phyloP scores from a whole-genome alignment of 2,888 invertebrate species.

The Sarcophaga rosellei region DNA sequence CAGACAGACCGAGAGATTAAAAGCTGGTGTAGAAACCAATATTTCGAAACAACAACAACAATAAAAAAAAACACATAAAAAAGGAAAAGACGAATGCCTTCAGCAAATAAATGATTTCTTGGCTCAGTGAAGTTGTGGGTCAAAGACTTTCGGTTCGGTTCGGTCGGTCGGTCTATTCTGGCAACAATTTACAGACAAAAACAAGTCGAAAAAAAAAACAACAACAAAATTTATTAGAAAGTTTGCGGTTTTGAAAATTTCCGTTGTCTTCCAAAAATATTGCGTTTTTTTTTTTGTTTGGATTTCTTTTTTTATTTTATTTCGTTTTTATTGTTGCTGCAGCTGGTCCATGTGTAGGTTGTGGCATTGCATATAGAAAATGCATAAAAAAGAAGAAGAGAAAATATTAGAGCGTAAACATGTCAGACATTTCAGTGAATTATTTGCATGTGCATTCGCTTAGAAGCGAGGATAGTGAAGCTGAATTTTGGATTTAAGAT shows the following conservation, averaged over 20 bases:
- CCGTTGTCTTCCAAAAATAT: background rate
- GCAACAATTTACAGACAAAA: no score
- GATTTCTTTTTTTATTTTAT: background rate
- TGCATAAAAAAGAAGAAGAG: background rate
- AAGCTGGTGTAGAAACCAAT: no score
- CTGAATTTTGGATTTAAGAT: background rate
- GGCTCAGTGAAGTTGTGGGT: conserved; percentile 25
- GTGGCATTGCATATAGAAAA: conserved; percentile 1
- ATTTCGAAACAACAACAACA: background rate
- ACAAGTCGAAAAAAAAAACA: no score
- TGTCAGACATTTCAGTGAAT: conserved; percentile 12
- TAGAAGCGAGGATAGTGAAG: background rate
- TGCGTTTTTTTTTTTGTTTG: background rate
- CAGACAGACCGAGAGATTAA: no score
- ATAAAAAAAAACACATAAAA: background rate
- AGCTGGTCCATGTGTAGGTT: background rate
- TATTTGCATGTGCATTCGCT: conserved; percentile 12
- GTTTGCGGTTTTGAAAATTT: conserved; percentile 23
- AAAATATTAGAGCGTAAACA: conserved; percentile 4
- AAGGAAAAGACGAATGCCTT: background rate
- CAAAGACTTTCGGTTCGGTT: conserved; percentile 9
- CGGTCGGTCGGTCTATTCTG: background rate
- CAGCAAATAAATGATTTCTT: conserved; percentile 20
- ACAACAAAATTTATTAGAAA: background rate
- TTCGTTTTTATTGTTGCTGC: background rate